Evolutionary conservation across 2,797 vertebrate species (phyloP).

Genomic region (Catharus ustulatus): DNA sequence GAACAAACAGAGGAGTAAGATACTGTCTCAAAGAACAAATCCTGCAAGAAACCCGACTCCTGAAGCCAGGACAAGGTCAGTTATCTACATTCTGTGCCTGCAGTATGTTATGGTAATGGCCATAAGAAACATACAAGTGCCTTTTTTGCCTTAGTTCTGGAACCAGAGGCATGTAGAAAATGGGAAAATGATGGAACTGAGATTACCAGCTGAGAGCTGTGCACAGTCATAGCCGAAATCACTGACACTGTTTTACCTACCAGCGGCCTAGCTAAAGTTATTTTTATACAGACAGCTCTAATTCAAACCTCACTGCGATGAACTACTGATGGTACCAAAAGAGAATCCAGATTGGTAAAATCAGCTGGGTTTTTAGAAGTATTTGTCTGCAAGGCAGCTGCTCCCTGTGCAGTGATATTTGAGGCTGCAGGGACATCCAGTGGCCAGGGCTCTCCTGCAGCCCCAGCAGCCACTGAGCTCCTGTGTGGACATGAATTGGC

Average conservation of each 20-base stretch:
- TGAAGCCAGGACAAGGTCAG: neutral
- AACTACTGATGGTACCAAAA: neutral
- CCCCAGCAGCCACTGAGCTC: neutral
- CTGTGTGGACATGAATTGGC: neutral
- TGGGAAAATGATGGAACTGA: neutral
- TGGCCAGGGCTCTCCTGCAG: neutral
- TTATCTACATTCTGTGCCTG: neutral
- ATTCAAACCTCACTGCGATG: neutral
- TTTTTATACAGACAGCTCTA: neutral
- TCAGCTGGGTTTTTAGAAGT: neutral
- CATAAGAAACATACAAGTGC: neutral
- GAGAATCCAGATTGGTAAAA: neutral
- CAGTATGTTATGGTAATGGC: neutral
- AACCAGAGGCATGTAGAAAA: neutral
- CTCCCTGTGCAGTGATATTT: neutral
- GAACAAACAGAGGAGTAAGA: neutral
- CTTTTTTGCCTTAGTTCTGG: neutral
- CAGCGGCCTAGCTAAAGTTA: neutral
- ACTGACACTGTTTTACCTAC: neutral
- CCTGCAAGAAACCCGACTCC: neutral
- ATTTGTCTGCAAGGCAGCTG: neutral
- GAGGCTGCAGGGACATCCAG: constrained; percentile 48
- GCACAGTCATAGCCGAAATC: neutral
- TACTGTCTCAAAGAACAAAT: neutral
- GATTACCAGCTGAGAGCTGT: neutral